Conservation (phyloP, 2,888 invertebrate species). For the Drosophila meridionalis region DNA sequence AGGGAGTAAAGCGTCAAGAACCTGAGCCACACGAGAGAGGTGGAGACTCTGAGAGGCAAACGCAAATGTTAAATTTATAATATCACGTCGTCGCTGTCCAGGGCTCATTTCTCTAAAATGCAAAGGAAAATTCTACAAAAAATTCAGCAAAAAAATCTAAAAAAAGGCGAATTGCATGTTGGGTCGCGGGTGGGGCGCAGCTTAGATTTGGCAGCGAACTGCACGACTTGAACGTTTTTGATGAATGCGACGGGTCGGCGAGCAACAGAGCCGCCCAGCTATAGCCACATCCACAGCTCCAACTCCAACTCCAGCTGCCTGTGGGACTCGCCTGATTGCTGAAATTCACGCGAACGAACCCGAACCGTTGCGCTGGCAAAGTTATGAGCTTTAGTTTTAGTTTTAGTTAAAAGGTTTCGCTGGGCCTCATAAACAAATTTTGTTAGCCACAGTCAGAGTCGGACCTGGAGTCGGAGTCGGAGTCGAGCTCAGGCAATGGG, state of each 20-base stretch:
- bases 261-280: slow-evolving; percentile 25
- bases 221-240: slow-evolving; percentile 76
- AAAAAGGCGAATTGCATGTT: slow-evolving; percentile 52
- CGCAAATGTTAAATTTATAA: slow-evolving; percentile 62
- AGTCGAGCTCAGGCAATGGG: slow-evolving; percentile 59
- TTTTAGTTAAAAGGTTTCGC: slow-evolving; percentile 75
- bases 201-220: slow-evolving; percentile 56
- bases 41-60: slow-evolving; percentile 9
- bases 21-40: slow-evolving; percentile 24
- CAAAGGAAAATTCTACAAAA: slow-evolving; percentile 29
- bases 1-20: slow-evolving; percentile 2
- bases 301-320: slow-evolving; percentile 16
- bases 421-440: slow-evolving; percentile 76
- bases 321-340: slow-evolving; percentile 69
- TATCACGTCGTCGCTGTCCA: slow-evolving; percentile 48
- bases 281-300: neutral
- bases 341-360: slow-evolving; percentile 67
- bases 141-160: neutral
- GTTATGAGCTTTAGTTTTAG: slow-evolving; percentile 77
- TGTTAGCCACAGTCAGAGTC: slow-evolving; percentile 41
- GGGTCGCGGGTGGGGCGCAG: slow-evolving; percentile 65
- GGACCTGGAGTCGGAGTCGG: neutral
- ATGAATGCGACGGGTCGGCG: slow-evolving; percentile 67
- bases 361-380: slow-evolving; percentile 37
- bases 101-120: slow-evolving; percentile 35